Percentiles rank a stretch among this genome's conserved stretches.
Conservation (phyloP, 2,113 vertebrate species). For the Hippoglossus stenolepis region DNA sequence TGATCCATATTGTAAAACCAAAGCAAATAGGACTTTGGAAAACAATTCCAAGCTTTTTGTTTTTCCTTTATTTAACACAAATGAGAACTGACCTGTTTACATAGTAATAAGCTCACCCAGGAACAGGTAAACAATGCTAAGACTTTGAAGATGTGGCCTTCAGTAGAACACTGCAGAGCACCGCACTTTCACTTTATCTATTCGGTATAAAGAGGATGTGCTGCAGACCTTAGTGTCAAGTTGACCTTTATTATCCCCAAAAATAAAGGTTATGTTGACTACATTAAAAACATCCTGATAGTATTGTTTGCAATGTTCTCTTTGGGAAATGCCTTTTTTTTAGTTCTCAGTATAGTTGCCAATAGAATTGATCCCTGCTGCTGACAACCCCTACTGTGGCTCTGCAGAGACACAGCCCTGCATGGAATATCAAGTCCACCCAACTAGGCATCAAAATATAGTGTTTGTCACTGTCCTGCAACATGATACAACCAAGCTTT, state of each 20-base stretch:
- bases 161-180: constrained; percentile 31
- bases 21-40: constrained; percentile 21
- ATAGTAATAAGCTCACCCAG: constrained; percentile 41
- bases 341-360: neutral
- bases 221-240: constrained; percentile 28
- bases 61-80: constrained; percentile 39
- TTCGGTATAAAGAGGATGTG: constrained; percentile 33
- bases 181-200: constrained; percentile 43
- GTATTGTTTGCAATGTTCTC: neutral
- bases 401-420: neutral
- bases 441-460: too few relatives aligned
- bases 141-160: constrained; percentile 50
- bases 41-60: neutral
- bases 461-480: too few relatives aligned
- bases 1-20: constrained; percentile 6
- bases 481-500: neutral
- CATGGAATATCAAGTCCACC: neutral
- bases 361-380: neutral
- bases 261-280: constrained; percentile 38
- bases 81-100: constrained; percentile 60
- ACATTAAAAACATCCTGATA: too few relatives aligned
- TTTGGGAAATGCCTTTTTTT: neutral
- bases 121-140: constrained; percentile 55
- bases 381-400: neutral
- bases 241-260: constrained; percentile 38